Evolutionary conservation across 2,888 invertebrate genomes (phyloP), one percentile per base, ranked within the genome.

Genomic region (Chrysomela aeneicollis): DNA sequence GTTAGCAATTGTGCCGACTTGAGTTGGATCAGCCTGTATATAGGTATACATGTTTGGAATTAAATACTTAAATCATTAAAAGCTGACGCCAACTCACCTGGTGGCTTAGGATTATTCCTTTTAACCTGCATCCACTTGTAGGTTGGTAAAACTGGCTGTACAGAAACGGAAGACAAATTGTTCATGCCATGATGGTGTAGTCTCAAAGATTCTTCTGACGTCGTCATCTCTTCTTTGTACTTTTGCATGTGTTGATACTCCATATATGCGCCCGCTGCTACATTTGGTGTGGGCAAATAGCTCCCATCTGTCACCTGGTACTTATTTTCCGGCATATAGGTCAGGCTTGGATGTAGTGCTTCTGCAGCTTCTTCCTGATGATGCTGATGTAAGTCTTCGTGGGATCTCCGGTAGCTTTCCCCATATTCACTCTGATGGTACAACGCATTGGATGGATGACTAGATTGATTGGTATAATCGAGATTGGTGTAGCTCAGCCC

Each of bases 51-150:
- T n/a, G n/a, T n/a, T n/a, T n/a, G n/a, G n/a, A n/a, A n/a, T n/a
- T n/a, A n/a, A n/a, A n/a, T n/a, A n/a, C n/a, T n/a, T n/a, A n/a
- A n/a, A n/a, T n/a, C n/a, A n/a, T n/a, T n/a, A n/a, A n/a, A n/a
- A n/a, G n/a, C 42, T 15, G 5, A 42, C 3, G 6, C 6, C 6
- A 26, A 84, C 90, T 88, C 82, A 94, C 96, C 92, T 82, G 92
- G 86, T 75, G 97, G 95, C 84, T 97, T 97, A 55, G 97, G 95
- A 73, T 95, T 93, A 84, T 96, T 97, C 82, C 98, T 87, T 85
- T 98, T 98, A 77, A 98, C 94, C 85, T 97, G 97, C 98, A 98
- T 98, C 98, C 98, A 98, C 83, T 98, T 97, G 84, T 97, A 98
- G 0, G 97, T 96, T 21, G 95, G 95, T 67, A 95, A 89, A 54